Conservation (phyloP, 2,888 invertebrate species). For the Pyrochroa serraticornis region DNA sequence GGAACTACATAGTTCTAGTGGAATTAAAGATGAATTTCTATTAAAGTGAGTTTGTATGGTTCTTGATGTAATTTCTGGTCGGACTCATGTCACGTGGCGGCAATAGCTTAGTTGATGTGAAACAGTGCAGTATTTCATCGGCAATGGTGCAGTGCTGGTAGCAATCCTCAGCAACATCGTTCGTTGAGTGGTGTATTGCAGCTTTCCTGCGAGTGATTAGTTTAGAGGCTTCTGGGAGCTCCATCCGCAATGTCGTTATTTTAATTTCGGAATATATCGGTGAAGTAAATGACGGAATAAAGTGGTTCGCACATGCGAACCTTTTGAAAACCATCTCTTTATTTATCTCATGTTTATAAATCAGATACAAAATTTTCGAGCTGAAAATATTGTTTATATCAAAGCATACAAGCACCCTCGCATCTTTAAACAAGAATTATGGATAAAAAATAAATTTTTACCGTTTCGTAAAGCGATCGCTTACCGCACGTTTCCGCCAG, state of each 20-base stretch:
- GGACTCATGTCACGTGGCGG: no score
- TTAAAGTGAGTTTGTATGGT: no score
- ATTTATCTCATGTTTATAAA: constrained; percentile 1
- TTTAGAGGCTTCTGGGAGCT: constrained; percentile 8
- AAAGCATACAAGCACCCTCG: no score
- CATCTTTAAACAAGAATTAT: no score
- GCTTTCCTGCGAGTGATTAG: constrained; percentile 25
- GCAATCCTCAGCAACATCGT: constrained; percentile 13
- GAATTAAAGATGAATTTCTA: no score
- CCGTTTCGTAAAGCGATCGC: no score
- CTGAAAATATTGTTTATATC: no score
- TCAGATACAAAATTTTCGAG: background rate
- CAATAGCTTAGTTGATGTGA: background rate
- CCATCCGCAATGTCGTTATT: constrained; percentile 8
- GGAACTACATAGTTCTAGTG: no score
- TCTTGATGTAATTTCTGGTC: no score
- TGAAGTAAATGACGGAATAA: background rate
- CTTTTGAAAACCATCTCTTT: no score
- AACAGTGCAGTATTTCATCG: constrained; percentile 14
- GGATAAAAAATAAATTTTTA: no score
- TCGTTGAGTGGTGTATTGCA: constrained; percentile 17
- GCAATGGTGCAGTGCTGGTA: constrained; percentile 8
- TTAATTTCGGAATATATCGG: constrained; percentile 2
- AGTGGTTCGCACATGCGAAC: background rate
- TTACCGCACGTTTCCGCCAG: no score